Conservation (phyloP, 1,140 invertebrate species). For the Drosophila kanapiae region DNA sequence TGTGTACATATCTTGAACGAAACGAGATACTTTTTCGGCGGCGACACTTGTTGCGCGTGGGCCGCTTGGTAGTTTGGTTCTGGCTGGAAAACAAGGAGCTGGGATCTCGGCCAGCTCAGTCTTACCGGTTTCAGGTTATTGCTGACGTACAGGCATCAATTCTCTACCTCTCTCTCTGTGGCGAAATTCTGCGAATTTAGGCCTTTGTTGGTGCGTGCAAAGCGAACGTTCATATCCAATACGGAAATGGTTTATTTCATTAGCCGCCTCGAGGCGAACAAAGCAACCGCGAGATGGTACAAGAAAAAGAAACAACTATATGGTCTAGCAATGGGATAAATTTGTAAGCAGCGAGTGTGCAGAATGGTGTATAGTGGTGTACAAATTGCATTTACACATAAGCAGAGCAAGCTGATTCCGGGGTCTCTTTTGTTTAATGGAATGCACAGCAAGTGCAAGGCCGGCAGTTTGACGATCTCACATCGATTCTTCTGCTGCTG, state of each 20-base stretch:
- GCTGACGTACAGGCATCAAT: background rate
- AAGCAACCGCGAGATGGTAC: constrained; percentile 29
- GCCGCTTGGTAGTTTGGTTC: constrained; percentile 23
- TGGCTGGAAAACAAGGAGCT: constrained; percentile 18
- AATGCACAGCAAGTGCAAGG: constrained; percentile 53
- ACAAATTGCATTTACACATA: constrained; percentile 4
- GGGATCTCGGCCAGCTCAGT: constrained; percentile 15
- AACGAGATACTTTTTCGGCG: constrained; percentile 62
- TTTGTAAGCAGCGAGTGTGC: constrained; percentile 6
- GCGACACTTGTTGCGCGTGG: constrained; percentile 72
- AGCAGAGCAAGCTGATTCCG: constrained; percentile 21
- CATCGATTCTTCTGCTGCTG: constrained; percentile 6
- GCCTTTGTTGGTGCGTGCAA: constrained; percentile 28
- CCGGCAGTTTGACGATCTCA: constrained; percentile 13
- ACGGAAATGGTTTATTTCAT: constrained; percentile 50
- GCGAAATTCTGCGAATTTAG: constrained; percentile 30
- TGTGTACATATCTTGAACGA: constrained; percentile 29
- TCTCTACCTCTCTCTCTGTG: constrained; percentile 18
- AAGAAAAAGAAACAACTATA: background rate
- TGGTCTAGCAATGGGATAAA: constrained; percentile 15
- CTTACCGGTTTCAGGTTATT: constrained; percentile 44
- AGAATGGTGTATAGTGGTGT: background rate
- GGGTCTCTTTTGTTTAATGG: constrained; percentile 41
- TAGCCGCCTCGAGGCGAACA: constrained; percentile 24
- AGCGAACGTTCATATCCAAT: constrained; percentile 30